A percentile compares a stretch with the other conserved stretches of the same genome.
Evolutionary conservation across 2,113 vertebrate species (phyloP).

Genomic region (Telmatochromis sp.): DNA sequence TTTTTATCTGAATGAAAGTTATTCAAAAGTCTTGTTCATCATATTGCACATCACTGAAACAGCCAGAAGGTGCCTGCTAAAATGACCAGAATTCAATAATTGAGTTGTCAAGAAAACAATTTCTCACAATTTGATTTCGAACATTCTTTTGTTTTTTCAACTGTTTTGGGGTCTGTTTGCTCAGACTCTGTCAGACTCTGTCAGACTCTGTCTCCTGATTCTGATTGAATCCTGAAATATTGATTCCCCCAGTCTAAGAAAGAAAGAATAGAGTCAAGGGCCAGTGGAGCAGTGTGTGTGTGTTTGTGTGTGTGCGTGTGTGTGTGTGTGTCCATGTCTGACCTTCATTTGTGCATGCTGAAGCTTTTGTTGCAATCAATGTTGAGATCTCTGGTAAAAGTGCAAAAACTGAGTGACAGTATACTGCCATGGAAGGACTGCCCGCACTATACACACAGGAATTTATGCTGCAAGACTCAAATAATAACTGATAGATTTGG

Average conservation of each 20-base stretch:
- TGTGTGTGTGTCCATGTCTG: neutral
- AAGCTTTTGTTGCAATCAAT: neutral
- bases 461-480: neutral
- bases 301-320: neutral
- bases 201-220: neutral
- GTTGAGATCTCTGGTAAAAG: neutral
- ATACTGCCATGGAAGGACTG: neutral
- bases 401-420: neutral
- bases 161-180: neutral
- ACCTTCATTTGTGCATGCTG: neutral
- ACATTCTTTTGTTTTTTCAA: neutral
- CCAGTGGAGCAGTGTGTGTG: neutral
- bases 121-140: neutral
- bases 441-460: neutral
- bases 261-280: neutral
- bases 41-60: neutral
- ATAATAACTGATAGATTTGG: neutral
- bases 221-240: conserved; percentile 44
- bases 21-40: neutral
- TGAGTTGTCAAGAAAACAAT: neutral
- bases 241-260: neutral
- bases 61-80: neutral
- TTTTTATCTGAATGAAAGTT: neutral
- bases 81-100: neutral
- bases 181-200: neutral